Percentiles rank a stretch among this genome's conserved stretches.
phyloP scores from a whole-genome alignment of 2,797 vertebrate species.

The Discoglossus pictus region DNA sequence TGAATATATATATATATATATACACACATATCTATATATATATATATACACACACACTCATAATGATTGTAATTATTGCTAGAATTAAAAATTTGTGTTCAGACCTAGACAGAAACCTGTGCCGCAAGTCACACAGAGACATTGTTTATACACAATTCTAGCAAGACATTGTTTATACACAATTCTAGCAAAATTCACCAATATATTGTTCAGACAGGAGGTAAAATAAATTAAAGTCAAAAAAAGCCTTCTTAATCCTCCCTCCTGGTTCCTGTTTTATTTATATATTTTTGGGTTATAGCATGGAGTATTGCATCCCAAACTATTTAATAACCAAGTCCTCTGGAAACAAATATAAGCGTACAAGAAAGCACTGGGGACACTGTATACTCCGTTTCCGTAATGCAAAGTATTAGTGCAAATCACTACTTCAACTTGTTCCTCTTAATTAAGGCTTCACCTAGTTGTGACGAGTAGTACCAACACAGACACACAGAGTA shows the following conservation, averaged over 20 bases:
- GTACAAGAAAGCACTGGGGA: constrained; percentile 54
- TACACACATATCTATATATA: constrained; percentile 14
- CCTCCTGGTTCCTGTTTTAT: constrained; percentile 4
- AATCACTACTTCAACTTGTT: constrained; percentile 57
- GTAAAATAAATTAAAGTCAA: constrained; percentile 11
- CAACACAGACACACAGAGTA: constrained; percentile 42
- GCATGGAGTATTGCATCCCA: constrained; percentile 54
- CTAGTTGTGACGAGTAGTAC: constrained; percentile 63
- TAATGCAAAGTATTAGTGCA: constrained; percentile 58
- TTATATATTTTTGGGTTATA: constrained; percentile 49
- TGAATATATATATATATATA: constrained; percentile 1
- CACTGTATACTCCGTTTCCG: constrained; percentile 57
- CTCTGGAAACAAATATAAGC: constrained; percentile 41
- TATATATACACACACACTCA: too few relatives aligned
- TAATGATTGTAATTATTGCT: too few relatives aligned
- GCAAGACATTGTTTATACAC: constrained; percentile 10
- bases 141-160: constrained; percentile 15
- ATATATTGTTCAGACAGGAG: constrained; percentile 17
- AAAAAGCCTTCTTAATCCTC: constrained; percentile 52
- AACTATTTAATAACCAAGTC: constrained; percentile 56
- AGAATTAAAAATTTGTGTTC: too few relatives aligned
- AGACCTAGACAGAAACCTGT: too few relatives aligned
- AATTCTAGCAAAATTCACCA: constrained; percentile 10
- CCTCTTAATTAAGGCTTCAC: constrained; percentile 71
- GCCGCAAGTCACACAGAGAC: constrained; percentile 39